Evolutionary conservation across 2,888 invertebrate genomes (phyloP), one percentile per base, ranked within the genome.

Genomic region (Eulithis prunata): DNA sequence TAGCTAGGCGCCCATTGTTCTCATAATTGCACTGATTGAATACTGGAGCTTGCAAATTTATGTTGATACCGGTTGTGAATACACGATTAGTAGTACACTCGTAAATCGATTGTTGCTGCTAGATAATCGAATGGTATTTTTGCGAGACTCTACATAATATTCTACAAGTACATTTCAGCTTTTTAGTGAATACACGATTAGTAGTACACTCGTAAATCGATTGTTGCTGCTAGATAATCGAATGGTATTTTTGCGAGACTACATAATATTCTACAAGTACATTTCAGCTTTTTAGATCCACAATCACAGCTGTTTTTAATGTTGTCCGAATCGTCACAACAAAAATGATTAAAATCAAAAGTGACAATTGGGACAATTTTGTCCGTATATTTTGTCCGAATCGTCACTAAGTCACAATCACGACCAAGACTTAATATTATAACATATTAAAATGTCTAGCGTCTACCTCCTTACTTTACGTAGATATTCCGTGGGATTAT

Each of bases 1-100:
- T 54, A 55, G 21, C 65, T 54, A 55, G 21, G 49, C 68, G 51
- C 54, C 71, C 66, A 68, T 71, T 71, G 67, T 73, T 69, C 56
- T 60, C 21, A 46, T 70, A 67, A 70, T 69, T 66, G 69, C 62
- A 46, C 56, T 64, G 60, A 66, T 66, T 66, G 41, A 55, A 62
- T 53, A 41, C 53, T 46, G n/a, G 36, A 36, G 13, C 49, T 61
- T 61, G 64, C 64, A 41, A 61, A 68, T 63, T 52, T 57, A 62
- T 62, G 61, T 36, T 64, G 51, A 64, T 57, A 28, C 43, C 45
- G 12, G 13, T 60, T 57, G 43, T 67, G 56, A 57, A 60, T 59
- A 57, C 14, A 36, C 46, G 53, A 62, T 58, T 55, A 41, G 12
- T n/a, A 52, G 4, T 14, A 13, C 1, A 38, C 49, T 57, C 41